Evolutionary conservation across 1,140 invertebrate species (phyloP), one percentile per base, ranked within the genome.

Genomic region (Conus betulinus): DNA sequence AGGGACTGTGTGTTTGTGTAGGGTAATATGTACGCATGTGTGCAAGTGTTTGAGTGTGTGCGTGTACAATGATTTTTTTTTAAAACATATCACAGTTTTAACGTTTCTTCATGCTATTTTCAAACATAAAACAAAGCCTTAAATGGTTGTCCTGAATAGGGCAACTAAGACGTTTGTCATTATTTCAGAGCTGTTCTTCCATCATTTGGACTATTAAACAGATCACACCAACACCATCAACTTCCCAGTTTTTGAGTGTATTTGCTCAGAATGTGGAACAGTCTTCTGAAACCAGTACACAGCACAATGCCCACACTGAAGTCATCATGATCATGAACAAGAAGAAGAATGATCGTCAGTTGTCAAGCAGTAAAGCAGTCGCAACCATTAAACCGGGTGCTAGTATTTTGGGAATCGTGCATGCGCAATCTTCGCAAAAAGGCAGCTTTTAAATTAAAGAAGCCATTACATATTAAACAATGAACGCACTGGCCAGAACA

Each of bases 401-500:
- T 39, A 39, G 39, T 3, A 39, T 78, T 78, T n/a, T 23, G 7
- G 7, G 25, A n/a, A n/a, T 20, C 71, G 20, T 60, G 15, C 57
- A 60, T 5, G 57, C 57, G 15, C 15, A 15, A 13, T 20, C 71
- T 74, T 74, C 7, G 3, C 20, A 25, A 5, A 7, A 74, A n/a
- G 1, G 20, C 20, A 74, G 23, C 13, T 25, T 74, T 74, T 13
- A 74, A n/a, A 8, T 74, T 74, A 8, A 23, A 74, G 60, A 11
- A n/a, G n/a, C 57, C 8, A 60, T 20, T 74, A 23, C 20, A 67
- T 23, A 23, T 27, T 13, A 25, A 78, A 78, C 25, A 78, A 78
- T 39, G n/a, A 13, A 78, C 76, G 23, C 25, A 87, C 86, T 87
- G 25, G 76, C 17, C 51, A 88, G n/a, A 83, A 88, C 87, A 27